Base-by-base conservation (phyloP, 2,888 invertebrate genomes). In the Lottia gigantea region DNA sequence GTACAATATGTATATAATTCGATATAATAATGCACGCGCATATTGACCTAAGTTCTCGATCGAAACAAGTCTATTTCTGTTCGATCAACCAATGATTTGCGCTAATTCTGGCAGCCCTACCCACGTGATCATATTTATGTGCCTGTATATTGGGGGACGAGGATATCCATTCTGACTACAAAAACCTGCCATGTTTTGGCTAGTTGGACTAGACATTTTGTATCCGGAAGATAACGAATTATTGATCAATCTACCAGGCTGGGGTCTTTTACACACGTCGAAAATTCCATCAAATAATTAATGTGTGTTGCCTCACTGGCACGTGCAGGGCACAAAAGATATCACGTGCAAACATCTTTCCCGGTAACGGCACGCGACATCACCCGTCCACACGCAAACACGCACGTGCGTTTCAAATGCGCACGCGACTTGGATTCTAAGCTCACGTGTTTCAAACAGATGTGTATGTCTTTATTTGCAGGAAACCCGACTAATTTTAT, bases 241-340 rank as follows among this genome's bases (percentile, higher is more conserved):
- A 31, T 31, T 31, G 31, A 31, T 31, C 31, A 31, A 31, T 6
- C 6, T 2, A 6, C 31, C 6, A 31, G 6, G 31, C 31, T 31
- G 31, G 31, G 31, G 31, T 2, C 31, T 31, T 31, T 31, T 31
- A 31, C 2, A 6, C 31, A 4, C 2, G 31, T 31, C 23, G 47
- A 66, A 66, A 46, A 25, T 46, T 26, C 66, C 46, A 66, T 66
- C 66, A 46, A 47, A 47, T 66, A 47, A 47, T 47, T 66, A 19
- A 23, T n/a, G 55, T n/a, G 46, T 46, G 49, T 46, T 47, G 26
- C 46, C 31, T 46, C 49, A 25, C 16, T 15, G 66, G 19, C 49
- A 47, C 49, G 46, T 47, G 66, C 12, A 19, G n/a, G 46, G 15
- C 23, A 47, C 49, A 66, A 66, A 46, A 25, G n/a, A 47, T 25